Conservation (phyloP, 1,140 invertebrate species). For the Camponotus pennsylvanicus region DNA sequence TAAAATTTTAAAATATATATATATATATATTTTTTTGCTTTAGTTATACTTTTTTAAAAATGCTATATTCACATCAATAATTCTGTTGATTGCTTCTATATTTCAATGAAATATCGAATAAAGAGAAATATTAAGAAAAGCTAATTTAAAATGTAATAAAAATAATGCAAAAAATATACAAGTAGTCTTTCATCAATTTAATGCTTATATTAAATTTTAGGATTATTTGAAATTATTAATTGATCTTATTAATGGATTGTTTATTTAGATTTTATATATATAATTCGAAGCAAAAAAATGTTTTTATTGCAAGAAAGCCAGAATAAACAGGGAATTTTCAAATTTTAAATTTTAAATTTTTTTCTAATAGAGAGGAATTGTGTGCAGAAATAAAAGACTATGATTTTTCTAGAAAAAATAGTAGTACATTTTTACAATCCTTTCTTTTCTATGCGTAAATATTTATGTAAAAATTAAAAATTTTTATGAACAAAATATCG, state of each 20-base stretch:
- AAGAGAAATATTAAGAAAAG: too few relatives aligned
- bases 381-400: not conserved
- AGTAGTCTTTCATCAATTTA: not conserved
- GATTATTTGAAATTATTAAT: conserved; percentile 24
- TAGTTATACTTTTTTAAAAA: not conserved
- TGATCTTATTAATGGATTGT: too few relatives aligned
- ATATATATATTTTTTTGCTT: not conserved
- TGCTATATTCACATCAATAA: not conserved
- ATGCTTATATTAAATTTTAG: not conserved
- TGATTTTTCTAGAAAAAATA: not conserved
- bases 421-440: not conserved
- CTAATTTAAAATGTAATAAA: too few relatives aligned
- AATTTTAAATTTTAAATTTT: not conserved
- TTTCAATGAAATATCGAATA: not conserved
- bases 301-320: not conserved
- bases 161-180: not conserved
- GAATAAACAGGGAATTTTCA: not conserved
- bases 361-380: not conserved
- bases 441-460: not conserved
- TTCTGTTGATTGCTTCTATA: not conserved
- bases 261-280: not conserved
- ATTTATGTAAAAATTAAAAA: not conserved
- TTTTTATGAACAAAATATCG: not conserved
- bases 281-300: not conserved
- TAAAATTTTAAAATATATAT: not conserved